Conservation (phyloP, 2,888 invertebrate species). For the Colostygia pectinataria region DNA sequence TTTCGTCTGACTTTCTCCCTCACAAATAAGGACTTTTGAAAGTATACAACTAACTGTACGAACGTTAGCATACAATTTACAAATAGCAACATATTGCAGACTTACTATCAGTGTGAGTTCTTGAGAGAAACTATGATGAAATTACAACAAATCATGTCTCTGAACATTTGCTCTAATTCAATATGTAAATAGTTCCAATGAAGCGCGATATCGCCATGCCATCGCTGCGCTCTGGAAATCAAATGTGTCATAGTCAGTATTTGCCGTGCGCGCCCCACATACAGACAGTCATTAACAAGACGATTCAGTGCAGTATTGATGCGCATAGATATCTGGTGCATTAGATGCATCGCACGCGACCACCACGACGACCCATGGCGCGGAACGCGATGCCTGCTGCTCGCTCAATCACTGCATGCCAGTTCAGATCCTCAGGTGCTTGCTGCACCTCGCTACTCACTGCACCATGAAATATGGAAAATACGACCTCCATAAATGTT, state of each 20-base stretch:
- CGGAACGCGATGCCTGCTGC: conserved; percentile 67
- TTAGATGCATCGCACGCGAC: conserved; percentile 58
- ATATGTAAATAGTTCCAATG: conserved; percentile 39
- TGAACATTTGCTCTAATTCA: conserved; percentile 54
- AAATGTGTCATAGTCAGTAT: conserved; percentile 65
- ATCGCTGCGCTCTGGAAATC: conserved; percentile 74
- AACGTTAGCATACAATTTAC: conserved; percentile 18
- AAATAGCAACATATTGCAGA: conserved; percentile 7
- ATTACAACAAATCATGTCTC: conserved; percentile 41
- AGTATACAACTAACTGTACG: conserved; percentile 14
- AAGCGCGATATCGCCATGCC: conserved; percentile 60
- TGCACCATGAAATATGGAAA: conserved; percentile 80
- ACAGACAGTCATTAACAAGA: conserved; percentile 55
- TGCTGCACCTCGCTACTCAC: conserved; percentile 53
- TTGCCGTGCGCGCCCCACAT: conserved; percentile 57
- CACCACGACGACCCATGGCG: conserved; percentile 49
- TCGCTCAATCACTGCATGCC: conserved; percentile 60
- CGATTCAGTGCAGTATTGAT: conserved; percentile 39
- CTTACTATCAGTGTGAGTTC: neutral
- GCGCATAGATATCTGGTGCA: conserved; percentile 51
- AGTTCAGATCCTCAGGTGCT: conserved; percentile 56
- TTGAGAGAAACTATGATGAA: conserved; percentile 21
- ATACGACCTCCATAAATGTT: conserved; percentile 77
- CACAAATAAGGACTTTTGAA: conserved; percentile 27
- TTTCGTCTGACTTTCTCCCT: conserved; percentile 25